phyloP scores from a whole-genome alignment of 1,140 invertebrate genomes.

The Drosophila ambigua region DNA sequence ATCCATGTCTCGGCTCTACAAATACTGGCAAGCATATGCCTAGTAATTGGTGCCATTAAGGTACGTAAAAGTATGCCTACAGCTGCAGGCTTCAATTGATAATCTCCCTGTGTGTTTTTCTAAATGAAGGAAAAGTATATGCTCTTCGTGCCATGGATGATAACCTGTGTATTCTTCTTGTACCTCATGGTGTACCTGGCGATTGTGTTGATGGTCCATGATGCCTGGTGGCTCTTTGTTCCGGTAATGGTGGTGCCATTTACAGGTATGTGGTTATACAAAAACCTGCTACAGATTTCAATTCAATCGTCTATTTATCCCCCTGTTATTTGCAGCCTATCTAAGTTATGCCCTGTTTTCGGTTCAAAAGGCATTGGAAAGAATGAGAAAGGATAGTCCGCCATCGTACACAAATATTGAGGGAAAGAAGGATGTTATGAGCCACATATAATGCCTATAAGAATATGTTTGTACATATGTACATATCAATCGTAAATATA shows the following conservation, averaged over 20 bases:
- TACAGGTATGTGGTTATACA: not conserved
- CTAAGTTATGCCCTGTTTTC: slow-evolving; percentile 30
- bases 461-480: not conserved
- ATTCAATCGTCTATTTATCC: not conserved
- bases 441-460: slow-evolving; percentile 21
- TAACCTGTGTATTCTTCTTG: slow-evolving; percentile 37
- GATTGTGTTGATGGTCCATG: not conserved
- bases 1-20: too few species aligned
- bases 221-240: not conserved
- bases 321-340: slow-evolving; percentile 8
- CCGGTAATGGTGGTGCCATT: slow-evolving; percentile 1
- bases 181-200: slow-evolving; percentile 18
- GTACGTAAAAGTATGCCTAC: too few species aligned
- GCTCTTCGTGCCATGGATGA: slow-evolving; percentile 43
- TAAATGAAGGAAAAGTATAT: slow-evolving; percentile 23
- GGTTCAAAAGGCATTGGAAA: slow-evolving; percentile 37
- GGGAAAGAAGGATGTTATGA: slow-evolving; percentile 11
- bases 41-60: too few species aligned
- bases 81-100: not conserved
- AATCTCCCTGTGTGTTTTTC: too few species aligned
- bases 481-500: too few species aligned
- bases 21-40: too few species aligned
- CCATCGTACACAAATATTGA: slow-evolving; percentile 17
- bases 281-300: too few species aligned
- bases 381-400: slow-evolving; percentile 32